These are phyloP conservation scores for Phodopus roborovskii DNA, from an alignment of 2,113 vertebrate genomes.

Conservation along the genomic window DNA sequence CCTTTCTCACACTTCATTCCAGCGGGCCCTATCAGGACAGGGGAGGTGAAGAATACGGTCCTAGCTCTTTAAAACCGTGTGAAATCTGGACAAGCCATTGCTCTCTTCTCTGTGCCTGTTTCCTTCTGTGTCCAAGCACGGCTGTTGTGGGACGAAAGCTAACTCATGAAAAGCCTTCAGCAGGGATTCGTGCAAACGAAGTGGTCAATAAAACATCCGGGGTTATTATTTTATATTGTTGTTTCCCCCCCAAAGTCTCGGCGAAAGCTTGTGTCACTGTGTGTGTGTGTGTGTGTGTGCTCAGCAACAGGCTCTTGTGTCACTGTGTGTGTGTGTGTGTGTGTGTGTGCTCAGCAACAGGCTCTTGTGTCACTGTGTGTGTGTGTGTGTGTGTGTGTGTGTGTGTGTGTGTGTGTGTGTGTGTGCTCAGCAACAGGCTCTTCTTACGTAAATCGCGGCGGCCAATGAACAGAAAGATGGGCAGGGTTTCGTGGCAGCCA, in stretches of 20 bases:
- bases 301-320: no score
- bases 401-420: no score
- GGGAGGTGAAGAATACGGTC: background rate
- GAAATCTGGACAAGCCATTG: background rate
- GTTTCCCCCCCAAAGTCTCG: background rate
- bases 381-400: no score
- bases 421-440: conserved; percentile 79
- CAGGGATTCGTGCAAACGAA: conserved; percentile 9
- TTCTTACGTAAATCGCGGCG: background rate
- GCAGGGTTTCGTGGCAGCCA: conserved; percentile 55
- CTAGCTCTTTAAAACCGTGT: background rate
- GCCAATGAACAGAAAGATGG: conserved; percentile 60
- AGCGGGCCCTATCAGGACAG: background rate
- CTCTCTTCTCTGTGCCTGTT: conserved; percentile 3
- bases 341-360: no score
- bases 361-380: no score
- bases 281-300: no score
- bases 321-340: no score
- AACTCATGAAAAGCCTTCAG: background rate
- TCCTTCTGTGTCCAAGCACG: conserved; percentile 18
- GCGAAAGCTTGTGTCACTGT: background rate
- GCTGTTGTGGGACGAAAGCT: background rate
- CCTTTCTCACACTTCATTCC: background rate
- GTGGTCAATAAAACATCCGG: background rate
- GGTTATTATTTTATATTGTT: background rate